Evolutionary conservation across 2,888 invertebrate genomes (phyloP), one percentile per base, ranked within the genome.

Genomic region (Orthonychiurus folsomi): DNA sequence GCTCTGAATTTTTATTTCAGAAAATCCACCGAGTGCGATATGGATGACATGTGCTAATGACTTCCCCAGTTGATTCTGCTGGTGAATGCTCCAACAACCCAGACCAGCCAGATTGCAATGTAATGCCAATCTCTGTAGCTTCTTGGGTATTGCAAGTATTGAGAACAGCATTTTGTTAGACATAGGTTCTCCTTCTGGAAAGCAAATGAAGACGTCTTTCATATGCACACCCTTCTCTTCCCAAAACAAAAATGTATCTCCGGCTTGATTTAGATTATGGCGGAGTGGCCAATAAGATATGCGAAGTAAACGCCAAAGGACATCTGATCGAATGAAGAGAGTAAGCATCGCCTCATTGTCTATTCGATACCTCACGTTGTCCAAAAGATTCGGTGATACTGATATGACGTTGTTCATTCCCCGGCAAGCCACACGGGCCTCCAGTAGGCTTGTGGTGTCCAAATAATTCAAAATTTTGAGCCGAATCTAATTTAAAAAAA

Each of bases 271-370:
- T 5, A 52, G 21, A 23, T 24, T 20, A 5, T 23, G 24, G 25
- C 15, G 37, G 37, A 15, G 37, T 55, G 55, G 24, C 55, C 55
- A 55, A 55, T 55, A 55, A 18, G 23, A 23, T 5, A 55, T 20
- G 2, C 15, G 15, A 12, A 55, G 5, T 5, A 12, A 24, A 5
- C 18, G 2, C 55, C 55, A 55, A 5, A 9, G 21, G 15, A 55
- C 55, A 3, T 3, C 25, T 55, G 55, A 55, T 23, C 25, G 9
- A 12, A 5, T 24, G 24, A 55, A 55, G 5, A 23, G 18, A 23
- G 12, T 12, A 5, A 21, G 25, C 9, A 12, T 25, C 12, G 21
- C 23, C 12, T 23, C 55, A 55, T 12, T 12, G 3, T 5, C 12
- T 5, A 21, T 5, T 3, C 21, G 23, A 55, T 24, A 23, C 5